These are phyloP conservation scores for Eilema griseolum DNA, from an alignment of 2,888 invertebrate genomes.

Conservation along the genomic window DNA sequence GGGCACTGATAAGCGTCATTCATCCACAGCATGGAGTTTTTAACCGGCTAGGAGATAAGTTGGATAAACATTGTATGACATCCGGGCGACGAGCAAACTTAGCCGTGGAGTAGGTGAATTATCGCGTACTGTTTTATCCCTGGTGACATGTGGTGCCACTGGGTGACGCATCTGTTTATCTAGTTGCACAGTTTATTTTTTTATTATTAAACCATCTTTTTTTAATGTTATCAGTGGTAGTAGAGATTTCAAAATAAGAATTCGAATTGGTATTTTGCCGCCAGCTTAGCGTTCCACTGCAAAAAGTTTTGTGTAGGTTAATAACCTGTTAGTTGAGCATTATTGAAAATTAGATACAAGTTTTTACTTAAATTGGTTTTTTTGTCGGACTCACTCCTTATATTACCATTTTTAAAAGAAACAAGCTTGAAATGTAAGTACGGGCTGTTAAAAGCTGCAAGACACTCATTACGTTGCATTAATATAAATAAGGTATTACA, in stretches of 20 bases:
- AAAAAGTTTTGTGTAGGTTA: constrained; percentile 23
- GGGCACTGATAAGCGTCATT: constrained; percentile 74
- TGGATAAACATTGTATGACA: constrained; percentile 71
- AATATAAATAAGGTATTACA: constrained; percentile 36
- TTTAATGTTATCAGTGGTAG: not conserved
- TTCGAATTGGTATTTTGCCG: constrained; percentile 16
- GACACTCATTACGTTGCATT: constrained; percentile 35
- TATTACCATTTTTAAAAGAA: not conserved
- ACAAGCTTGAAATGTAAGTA: constrained; percentile 5
- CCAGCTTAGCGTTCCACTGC: constrained; percentile 2
- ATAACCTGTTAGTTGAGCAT: constrained; percentile 19
- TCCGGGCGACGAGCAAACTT: constrained; percentile 76
- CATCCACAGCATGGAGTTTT: constrained; percentile 58
- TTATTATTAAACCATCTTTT: constrained; percentile 29
- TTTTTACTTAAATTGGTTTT: constrained; percentile 15
- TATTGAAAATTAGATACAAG: constrained; percentile 19
- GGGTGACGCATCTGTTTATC: constrained; percentile 56
- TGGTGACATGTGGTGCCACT: constrained; percentile 61
- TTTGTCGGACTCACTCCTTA: not conserved
- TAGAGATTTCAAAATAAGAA: constrained; percentile 7
- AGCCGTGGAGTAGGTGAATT: constrained; percentile 48
- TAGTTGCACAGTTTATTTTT: constrained; percentile 36
- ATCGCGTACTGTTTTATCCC: constrained; percentile 54
- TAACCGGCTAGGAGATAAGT: constrained; percentile 71
- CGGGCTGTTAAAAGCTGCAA: constrained; percentile 14